Conservation (phyloP, 2,888 invertebrate species). For the Ectemnius cavifrons region DNA sequence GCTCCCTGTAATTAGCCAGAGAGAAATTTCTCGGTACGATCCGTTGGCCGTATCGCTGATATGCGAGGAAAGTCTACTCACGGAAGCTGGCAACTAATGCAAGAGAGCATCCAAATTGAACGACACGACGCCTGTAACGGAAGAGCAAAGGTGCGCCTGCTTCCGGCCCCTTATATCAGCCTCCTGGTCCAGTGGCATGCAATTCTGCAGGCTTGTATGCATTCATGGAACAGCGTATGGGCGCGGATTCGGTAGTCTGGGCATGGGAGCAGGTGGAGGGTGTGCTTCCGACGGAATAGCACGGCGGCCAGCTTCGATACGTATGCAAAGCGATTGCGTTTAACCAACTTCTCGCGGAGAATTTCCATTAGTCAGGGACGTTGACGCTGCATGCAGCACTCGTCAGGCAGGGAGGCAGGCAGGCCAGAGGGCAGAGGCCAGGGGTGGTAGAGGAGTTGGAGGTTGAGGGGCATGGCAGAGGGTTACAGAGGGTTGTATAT, state of each 20-base stretch:
- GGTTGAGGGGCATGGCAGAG: too few relatives aligned
- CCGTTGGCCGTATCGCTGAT: too few relatives aligned
- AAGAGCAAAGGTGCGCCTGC: neutral
- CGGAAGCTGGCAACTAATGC: too few relatives aligned
- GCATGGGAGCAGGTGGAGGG: neutral
- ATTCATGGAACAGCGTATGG: neutral
- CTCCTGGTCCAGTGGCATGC: neutral
- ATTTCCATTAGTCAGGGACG: slow-evolving; percentile 74
- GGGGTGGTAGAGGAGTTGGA: too few relatives aligned
- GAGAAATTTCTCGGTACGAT: too few relatives aligned
- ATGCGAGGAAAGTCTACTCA: too few relatives aligned
- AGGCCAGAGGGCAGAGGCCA: too few relatives aligned
- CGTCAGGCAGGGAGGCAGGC: too few relatives aligned
- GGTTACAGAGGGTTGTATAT: neutral
- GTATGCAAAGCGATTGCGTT: slow-evolving; percentile 75
- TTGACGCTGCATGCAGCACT: slow-evolving; percentile 7
- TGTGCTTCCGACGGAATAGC: slow-evolving; percentile 21
- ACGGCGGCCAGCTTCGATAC: slow-evolving; percentile 61
- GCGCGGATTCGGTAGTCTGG: neutral
- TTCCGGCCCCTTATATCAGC: neutral
- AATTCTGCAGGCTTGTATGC: neutral
- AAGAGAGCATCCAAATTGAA: too few relatives aligned
- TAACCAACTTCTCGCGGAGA: slow-evolving; percentile 74
- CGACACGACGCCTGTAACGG: too few relatives aligned
- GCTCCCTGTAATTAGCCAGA: too few relatives aligned